Evolutionary conservation across 2,113 vertebrate genomes (phyloP).

Genomic region (Thermophis baileyi): DNA sequence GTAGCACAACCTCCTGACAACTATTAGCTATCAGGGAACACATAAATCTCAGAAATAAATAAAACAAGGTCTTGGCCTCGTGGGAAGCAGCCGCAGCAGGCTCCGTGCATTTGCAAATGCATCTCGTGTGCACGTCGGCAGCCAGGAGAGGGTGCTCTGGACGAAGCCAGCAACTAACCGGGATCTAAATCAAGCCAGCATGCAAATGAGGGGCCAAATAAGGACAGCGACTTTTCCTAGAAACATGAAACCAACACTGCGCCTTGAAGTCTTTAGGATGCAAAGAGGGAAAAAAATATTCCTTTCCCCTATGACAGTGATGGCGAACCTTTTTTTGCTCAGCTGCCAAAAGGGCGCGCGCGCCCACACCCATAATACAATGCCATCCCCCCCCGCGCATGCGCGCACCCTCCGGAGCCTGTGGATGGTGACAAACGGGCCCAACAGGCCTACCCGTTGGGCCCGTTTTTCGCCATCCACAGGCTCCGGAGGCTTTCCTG

Average conservation of each 20-base stretch:
- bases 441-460: too few species aligned
- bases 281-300: neutral
- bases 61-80: neutral
- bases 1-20: neutral
- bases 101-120: neutral
- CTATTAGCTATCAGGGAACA: neutral
- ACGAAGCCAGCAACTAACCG: neutral
- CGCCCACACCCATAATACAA: too few species aligned
- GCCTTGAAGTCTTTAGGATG: neutral
- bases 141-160: neutral
- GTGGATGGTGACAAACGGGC: too few species aligned
- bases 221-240: neutral
- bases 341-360: too few species aligned
- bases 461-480: too few species aligned
- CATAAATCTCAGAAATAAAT: neutral
- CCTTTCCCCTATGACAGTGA: too few species aligned
- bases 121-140: neutral
- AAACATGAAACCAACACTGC: neutral
- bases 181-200: neutral
- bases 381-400: too few species aligned
- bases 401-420: too few species aligned
- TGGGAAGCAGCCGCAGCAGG: neutral
- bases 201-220: neutral
- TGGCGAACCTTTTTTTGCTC: too few species aligned
- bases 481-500: too few species aligned